phyloP scores from a whole-genome alignment of 2,797 vertebrate genomes.

The Falco berigora region DNA sequence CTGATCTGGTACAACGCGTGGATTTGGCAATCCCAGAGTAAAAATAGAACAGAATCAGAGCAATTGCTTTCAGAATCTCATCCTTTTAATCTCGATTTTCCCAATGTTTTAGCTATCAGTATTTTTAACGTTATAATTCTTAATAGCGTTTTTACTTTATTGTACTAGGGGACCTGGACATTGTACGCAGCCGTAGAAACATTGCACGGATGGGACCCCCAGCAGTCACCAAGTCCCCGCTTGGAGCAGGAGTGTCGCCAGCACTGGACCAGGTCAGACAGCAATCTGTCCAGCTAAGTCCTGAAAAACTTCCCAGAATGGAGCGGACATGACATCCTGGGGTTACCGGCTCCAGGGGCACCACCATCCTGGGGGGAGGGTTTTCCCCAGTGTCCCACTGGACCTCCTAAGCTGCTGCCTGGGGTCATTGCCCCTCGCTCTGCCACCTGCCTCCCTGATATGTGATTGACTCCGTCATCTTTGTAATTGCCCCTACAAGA shows the following conservation, averaged over 20 bases:
- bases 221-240: neutral
- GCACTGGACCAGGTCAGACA: neutral
- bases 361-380: neutral
- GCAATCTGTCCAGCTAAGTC: neutral
- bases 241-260: neutral
- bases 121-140: neutral
- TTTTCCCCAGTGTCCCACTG: neutral
- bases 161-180: too few species aligned
- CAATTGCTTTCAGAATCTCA: neutral
- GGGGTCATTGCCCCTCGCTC: neutral
- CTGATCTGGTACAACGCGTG: too few species aligned
- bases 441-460: neutral
- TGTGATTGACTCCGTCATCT: neutral
- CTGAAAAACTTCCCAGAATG: neutral
- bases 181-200: neutral
- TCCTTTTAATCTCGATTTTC: neutral
- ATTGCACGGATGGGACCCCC: neutral
- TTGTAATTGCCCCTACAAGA: neutral
- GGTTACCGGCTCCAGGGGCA: neutral
- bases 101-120: neutral
- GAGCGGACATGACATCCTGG: accelerated
- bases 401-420: neutral
- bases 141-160: neutral
- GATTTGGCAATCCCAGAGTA: neutral
- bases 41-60: neutral